A percentile compares a stretch with the other conserved stretches of the same genome.
Conservation (phyloP, 2,113 vertebrate genomes). For the Madoqua kirkii region DNA sequence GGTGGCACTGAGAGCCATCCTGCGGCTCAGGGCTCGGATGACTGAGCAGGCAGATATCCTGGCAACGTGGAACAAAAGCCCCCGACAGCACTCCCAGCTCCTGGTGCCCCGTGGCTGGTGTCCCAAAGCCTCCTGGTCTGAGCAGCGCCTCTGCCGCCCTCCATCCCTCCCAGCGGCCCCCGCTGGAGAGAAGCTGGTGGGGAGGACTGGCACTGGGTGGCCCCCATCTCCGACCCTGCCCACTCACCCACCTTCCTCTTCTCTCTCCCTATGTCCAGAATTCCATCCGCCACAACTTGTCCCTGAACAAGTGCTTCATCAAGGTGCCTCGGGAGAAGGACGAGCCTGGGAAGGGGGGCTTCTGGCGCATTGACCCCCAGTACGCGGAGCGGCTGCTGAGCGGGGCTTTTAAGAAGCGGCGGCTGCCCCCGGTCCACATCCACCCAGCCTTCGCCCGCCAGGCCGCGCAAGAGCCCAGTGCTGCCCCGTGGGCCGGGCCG, state of each 20-base stretch:
- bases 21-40: conserved; percentile 80
- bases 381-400: conserved; percentile 91
- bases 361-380: conserved; percentile 97
- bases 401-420: conserved; percentile 89
- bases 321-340: conserved; percentile 97
- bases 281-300: conserved; percentile 97
- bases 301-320: conserved; percentile 98
- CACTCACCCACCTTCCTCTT: background rate
- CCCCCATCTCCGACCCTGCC: rapidly evolving
- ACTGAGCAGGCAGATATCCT: conserved; percentile 84
- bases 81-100: conserved; percentile 42
- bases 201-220: background rate
- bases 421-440: conserved; percentile 88
- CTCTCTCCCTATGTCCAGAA: conserved; percentile 82
- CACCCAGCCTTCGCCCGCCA: conserved; percentile 85
- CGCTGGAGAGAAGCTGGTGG: rapidly evolving
- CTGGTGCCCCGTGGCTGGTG: conserved; percentile 51
- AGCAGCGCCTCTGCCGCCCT: background rate
- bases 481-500: background rate
- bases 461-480: conserved; percentile 34
- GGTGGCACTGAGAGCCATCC: conserved; percentile 75
- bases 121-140: conserved; percentile 44
- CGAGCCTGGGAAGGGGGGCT: conserved; percentile 94
- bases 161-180: background rate
- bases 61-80: conserved; percentile 79